Evolutionary conservation across 2,888 invertebrate genomes (phyloP), one percentile per base, ranked within the genome.

Genomic region (Archips xylosteana): DNA sequence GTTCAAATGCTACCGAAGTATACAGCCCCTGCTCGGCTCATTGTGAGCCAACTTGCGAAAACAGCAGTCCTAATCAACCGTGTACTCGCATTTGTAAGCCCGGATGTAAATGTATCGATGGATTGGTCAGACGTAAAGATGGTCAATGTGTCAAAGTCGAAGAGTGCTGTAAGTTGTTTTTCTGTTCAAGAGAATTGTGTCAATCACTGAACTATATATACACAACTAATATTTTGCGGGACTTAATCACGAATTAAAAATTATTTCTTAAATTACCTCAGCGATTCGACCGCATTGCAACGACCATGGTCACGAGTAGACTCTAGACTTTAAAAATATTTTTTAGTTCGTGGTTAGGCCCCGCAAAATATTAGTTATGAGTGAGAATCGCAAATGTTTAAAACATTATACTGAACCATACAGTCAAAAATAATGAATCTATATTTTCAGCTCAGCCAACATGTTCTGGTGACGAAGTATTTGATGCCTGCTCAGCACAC

Each of bases 1-100:
- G 57, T 57, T 13, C 54, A 2, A 54, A 32, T 8, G 51, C 10
- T 23, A 68, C 45, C 12, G 73, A 73, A 51, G 51, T 60, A 10
- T 73, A 69, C 59, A 59, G 63, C 49, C 68, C 64, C 0, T 73
- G 73, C 42, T 69, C 68, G 0, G 73, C 69, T 8, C 73, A 73
- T 49, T 73, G 73, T 36, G 63, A 73, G 36, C 68, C 68, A 13
- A 69, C 68, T 13, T 73, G 73, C n/a, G 73, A 69, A 15, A 32
- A 64, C 60, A 49, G 63, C 23, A 63, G 60, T 10, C 59, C 66
- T 12, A 13, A 66, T 36, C 34, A 51, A 32, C 39, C 42, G 2
- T 73, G 73, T 23, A 64, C 69, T 2, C 23, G 13, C 4, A 63
- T 63, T 59, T 73, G 73, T 49, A 63, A 63, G 39, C 51, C 69